Conservation (phyloP, 2,888 invertebrate species). For the Drosophila flavopinicola region DNA sequence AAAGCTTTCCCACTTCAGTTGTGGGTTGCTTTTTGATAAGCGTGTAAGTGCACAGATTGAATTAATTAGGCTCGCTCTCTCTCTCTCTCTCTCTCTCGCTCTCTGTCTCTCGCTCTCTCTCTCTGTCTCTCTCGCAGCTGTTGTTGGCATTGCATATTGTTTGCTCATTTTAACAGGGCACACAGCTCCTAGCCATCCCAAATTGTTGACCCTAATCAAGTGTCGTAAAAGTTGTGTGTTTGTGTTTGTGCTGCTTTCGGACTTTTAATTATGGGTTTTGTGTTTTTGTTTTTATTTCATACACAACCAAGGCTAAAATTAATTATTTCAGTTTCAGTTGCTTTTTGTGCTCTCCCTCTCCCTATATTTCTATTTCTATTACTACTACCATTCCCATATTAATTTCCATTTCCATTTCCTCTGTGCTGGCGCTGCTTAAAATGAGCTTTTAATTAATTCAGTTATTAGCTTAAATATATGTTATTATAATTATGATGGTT, state of each 20-base stretch:
- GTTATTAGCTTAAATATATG: slow-evolving; percentile 78
- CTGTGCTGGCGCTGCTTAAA: slow-evolving; percentile 46
- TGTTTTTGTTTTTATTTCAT: slow-evolving; percentile 14
- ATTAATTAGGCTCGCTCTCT: slow-evolving; percentile 80
- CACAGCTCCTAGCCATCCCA: slow-evolving; percentile 1
- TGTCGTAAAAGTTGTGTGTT: slow-evolving; percentile 68
- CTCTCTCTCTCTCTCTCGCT: slow-evolving; percentile 15
- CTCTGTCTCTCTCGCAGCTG: slow-evolving; percentile 23
- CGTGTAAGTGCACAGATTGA: slow-evolving; percentile 81
- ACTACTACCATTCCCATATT: slow-evolving; percentile 16
- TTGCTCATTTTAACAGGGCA: slow-evolving; percentile 24
- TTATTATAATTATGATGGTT: slow-evolving; percentile 60
- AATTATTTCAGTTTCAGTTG: slow-evolving; percentile 47
- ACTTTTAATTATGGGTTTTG: slow-evolving; percentile 66
- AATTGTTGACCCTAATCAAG: slow-evolving; percentile 71
- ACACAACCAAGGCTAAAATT: slow-evolving; percentile 55
- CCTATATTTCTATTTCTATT: not conserved
- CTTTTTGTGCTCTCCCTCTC: slow-evolving; percentile 7
- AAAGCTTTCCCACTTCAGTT: too few species aligned
- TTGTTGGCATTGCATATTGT: slow-evolving; percentile 40
- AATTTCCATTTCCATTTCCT: slow-evolving; percentile 35
- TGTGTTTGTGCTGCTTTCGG: slow-evolving; percentile 39
- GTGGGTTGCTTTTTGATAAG: slow-evolving; percentile 61
- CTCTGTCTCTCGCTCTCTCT: slow-evolving; percentile 12
- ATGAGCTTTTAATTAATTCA: slow-evolving; percentile 80